Evolutionary conservation across 2,797 vertebrate genomes (phyloP).

Genomic region (Malacoraja senta): DNA sequence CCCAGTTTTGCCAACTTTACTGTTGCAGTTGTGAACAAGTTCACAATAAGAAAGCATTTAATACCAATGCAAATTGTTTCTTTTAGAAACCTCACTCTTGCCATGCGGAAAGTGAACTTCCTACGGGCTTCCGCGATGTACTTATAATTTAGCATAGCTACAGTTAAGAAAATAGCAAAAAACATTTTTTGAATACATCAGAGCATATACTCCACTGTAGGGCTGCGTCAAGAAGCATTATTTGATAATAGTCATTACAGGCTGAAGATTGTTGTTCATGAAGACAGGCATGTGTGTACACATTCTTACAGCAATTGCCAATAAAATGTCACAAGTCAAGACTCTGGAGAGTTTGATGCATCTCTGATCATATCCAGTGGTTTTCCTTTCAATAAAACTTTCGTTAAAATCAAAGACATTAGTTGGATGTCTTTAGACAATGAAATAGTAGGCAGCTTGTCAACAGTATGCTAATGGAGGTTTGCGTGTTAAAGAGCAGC

Average conservation of each 20-base stretch:
- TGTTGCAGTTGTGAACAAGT: conserved; percentile 51
- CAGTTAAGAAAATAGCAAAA: conserved; percentile 71
- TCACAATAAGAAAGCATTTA: conserved; percentile 58
- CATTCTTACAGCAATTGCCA: conserved; percentile 2
- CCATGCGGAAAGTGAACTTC: conserved; percentile 64
- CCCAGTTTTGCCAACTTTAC: conserved; percentile 57
- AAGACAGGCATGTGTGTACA: conserved; percentile 54
- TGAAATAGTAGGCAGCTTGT: not conserved
- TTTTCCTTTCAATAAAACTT: not conserved
- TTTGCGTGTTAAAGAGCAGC: not conserved
- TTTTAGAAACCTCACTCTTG: conserved; percentile 51
- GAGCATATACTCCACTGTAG: conserved; percentile 55
- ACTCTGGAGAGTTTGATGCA: not conserved
- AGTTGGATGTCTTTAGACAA: no score
- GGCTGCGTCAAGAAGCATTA: conserved; percentile 67
- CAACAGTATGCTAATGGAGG: not conserved
- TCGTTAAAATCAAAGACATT: not conserved
- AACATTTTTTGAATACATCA: conserved; percentile 48
- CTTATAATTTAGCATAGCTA: conserved; percentile 68
- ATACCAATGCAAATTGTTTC: conserved; percentile 53
- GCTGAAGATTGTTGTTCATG: conserved; percentile 61
- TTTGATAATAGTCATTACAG: conserved; percentile 52
- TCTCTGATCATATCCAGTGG: not conserved
- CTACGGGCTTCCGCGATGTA: conserved; percentile 64
- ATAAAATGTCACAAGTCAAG: conserved; percentile 8